Base-by-base conservation (phyloP, 2,113 vertebrate genomes). In the Amphilophus citrinellus region DNA sequence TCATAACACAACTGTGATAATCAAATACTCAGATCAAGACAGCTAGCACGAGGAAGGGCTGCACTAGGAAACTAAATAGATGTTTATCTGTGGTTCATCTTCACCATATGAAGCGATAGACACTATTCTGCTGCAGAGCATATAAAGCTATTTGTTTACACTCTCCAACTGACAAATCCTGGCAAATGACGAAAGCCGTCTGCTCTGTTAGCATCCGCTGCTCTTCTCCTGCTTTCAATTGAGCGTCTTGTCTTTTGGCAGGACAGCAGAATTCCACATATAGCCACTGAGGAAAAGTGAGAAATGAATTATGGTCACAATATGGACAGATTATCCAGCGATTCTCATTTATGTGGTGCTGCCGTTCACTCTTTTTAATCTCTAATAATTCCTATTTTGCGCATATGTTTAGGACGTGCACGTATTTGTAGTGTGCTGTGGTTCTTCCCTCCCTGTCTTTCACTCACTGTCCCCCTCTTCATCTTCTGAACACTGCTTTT, bases 201-300 rank as follows among this genome's bases (percentile, higher is more conserved):
- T 83, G 84, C 61, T 15, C 59, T 30, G 77, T 37, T 73, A 30
- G 50, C 84, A 63, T 88, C 87, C 80, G 42, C 60, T 58, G 15
- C 59, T 75, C 13, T 76, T 68, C 77, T 84, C 66, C 87, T 93
- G 92, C 61, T 92, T 92, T 73, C 89, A 89, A 91, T 92, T 58
- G 42, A 66, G 80, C 56, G 62, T 73, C 76, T 81, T 30, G 80
- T 89, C 44, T 80, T 59, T 63, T 82, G 85, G 82, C 86, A 9
- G 66, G 62, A 59, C 14, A 2, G 75, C 5, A 1, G 35, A 79
- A 56, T 76, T 76, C 73, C 53, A 76, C 30, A 76, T 76, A 37
- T 73, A 73, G 66, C 17, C 66, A 56, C 27, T n/a, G 68, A 56
- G 18, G 10, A 73, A 53, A 10, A 73, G 27, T 73, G 68, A 56